These are phyloP conservation scores for Siniperca chuatsi DNA, from an alignment of 2,113 vertebrate genomes.

Conservation along the genomic window DNA sequence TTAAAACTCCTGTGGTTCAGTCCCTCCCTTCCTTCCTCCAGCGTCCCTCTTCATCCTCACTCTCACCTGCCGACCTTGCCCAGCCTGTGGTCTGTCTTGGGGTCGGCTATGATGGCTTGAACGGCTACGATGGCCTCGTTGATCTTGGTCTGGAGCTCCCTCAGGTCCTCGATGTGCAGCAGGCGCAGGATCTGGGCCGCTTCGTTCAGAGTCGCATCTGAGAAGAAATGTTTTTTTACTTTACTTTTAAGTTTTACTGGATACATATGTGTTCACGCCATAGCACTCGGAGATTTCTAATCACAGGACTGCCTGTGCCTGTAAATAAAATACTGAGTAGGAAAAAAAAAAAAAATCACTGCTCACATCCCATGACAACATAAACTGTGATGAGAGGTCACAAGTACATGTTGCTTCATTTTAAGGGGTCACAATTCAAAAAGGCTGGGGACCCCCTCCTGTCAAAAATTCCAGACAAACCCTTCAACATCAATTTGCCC, in stretches of 20 bases:
- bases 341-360: too few relatives aligned
- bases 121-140: constrained; percentile 98
- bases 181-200: constrained; percentile 95
- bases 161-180: constrained; percentile 97
- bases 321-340: too few relatives aligned
- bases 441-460: neutral
- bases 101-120: constrained; percentile 97
- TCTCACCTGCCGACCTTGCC: constrained; percentile 98
- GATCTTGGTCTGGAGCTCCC: constrained; percentile 96
- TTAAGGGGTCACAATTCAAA: neutral
- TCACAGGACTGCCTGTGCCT: neutral
- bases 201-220: constrained; percentile 97
- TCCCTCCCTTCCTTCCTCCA: constrained; percentile 10
- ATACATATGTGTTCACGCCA: neutral
- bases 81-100: constrained; percentile 97
- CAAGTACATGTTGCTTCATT: too few relatives aligned
- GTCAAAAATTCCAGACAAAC: neutral
- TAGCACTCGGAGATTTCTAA: too few relatives aligned
- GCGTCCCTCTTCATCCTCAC: neutral
- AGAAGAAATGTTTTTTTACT: constrained; percentile 6
- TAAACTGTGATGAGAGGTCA: too few relatives aligned
- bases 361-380: too few relatives aligned
- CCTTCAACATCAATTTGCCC: neutral
- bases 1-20: constrained; percentile 29
- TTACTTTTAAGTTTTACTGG: neutral